Evolutionary conservation across 2,797 vertebrate genomes (phyloP).

Genomic region (Craterocephalus amniculus): DNA sequence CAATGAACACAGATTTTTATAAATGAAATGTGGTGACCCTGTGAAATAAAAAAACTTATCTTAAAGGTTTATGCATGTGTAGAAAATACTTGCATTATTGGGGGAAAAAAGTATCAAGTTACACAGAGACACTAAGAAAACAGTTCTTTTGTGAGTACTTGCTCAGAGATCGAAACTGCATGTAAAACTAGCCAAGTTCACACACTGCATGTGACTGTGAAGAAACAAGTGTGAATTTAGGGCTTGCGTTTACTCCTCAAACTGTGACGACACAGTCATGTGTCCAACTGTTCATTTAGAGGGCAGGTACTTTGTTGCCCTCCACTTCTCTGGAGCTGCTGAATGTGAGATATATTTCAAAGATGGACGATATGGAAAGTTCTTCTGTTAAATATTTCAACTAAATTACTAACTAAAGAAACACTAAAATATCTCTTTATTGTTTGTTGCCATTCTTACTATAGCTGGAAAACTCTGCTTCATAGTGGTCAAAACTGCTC

Average conservation of each 20-base stretch:
- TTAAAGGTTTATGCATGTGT: not conserved
- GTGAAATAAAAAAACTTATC: not conserved
- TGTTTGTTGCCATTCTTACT: conserved; percentile 7
- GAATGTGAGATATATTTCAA: not conserved
- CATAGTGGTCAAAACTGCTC: conserved; percentile 38
- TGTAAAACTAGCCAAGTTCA: not conserved
- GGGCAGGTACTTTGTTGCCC: not conserved
- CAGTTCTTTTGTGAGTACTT: not conserved
- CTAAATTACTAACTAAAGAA: conserved; percentile 13
- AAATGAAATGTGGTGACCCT: not conserved
- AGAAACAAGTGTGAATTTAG: not conserved
- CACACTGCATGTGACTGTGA: not conserved
- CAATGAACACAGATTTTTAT: not conserved
- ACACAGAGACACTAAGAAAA: not conserved
- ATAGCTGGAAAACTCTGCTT: conserved; percentile 8
- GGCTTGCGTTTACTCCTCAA: not conserved
- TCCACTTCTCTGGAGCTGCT: not conserved
- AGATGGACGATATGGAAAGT: not conserved
- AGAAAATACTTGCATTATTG: not conserved
- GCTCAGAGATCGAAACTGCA: not conserved
- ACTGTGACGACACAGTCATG: not conserved
- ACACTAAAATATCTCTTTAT: not conserved
- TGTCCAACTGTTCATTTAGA: not conserved
- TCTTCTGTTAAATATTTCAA: conserved; percentile 9
- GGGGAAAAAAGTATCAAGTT: not conserved